These are phyloP conservation scores for Ichneumoninae sp. DNA, from an alignment of 2,888 invertebrate genomes.

Conservation along the genomic window DNA sequence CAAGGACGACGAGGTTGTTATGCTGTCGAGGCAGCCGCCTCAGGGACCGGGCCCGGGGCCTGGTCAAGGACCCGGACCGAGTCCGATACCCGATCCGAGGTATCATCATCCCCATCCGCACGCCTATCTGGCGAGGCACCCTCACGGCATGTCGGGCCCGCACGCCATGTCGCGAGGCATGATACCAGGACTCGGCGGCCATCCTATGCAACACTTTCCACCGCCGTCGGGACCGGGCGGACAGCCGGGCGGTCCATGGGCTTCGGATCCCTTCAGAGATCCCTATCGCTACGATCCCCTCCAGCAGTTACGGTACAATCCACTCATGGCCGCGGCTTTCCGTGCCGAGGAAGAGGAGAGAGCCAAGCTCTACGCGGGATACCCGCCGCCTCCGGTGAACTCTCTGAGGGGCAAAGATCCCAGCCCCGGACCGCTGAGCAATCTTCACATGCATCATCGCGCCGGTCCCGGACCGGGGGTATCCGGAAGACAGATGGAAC, in stretches of 20 bases:
- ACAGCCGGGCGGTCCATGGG: conserved; percentile 87
- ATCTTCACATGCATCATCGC: conserved; percentile 86
- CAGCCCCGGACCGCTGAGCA: conserved; percentile 84
- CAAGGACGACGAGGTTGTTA: conserved; percentile 85
- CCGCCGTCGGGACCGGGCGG: conserved; percentile 84
- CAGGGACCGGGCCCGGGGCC: conserved; percentile 73
- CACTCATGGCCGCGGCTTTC: conserved; percentile 91
- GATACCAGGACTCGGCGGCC: conserved; percentile 85
- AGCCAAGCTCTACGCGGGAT: conserved; percentile 86
- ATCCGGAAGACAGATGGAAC: conserved; percentile 80
- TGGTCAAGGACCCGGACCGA: conserved; percentile 83
- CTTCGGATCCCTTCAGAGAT: conserved; percentile 89
- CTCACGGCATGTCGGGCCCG: conserved; percentile 85
- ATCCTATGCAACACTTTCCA: conserved; percentile 85
- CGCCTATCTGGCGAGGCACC: conserved; percentile 81
- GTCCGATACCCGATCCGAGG: conserved; percentile 85
- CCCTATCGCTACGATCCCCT: conserved; percentile 89
- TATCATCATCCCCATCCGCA: conserved; percentile 86
- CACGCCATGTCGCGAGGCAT: conserved; percentile 86
- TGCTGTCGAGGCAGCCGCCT: conserved; percentile 82
- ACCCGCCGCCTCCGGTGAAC: conserved; percentile 84
- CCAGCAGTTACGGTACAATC: conserved; percentile 89
- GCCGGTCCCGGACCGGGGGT: conserved; percentile 85
- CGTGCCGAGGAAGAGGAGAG: conserved; percentile 91
- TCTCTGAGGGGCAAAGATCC: conserved; percentile 86